phyloP scores from a whole-genome alignment of 2,888 invertebrate genomes.

The Drosophila pseudotalamancana region DNA sequence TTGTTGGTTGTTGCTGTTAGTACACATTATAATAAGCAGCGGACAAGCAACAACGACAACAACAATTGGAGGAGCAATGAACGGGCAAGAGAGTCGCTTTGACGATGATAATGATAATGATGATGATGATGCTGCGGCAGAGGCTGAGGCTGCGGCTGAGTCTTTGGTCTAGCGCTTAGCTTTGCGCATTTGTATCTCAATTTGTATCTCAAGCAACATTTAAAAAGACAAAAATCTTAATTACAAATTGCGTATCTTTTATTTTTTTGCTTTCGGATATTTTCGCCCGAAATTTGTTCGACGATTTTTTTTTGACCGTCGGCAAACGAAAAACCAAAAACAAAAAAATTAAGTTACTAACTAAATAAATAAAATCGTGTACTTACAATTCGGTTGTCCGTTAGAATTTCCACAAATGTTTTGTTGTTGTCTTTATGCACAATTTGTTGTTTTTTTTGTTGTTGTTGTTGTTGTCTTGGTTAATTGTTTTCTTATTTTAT shows the following conservation, averaged over 20 bases:
- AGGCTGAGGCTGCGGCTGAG: conserved; percentile 6
- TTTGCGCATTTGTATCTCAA: conserved; percentile 30
- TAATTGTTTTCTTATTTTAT: conserved; percentile 8
- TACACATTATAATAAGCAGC: conserved; percentile 50
- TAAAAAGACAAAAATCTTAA: conserved; percentile 37
- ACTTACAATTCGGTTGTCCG: conserved; percentile 35
- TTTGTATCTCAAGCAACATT: conserved; percentile 31
- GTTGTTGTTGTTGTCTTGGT: conserved; percentile 6
- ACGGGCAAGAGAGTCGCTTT: conserved; percentile 21
- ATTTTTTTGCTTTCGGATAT: background rate
- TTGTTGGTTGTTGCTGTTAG: conserved; percentile 46
- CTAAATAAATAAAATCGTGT: conserved; percentile 2
- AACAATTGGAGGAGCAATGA: conserved; percentile 36
- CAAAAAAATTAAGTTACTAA: background rate
- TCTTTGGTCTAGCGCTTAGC: conserved; percentile 8
- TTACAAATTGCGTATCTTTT: conserved; percentile 25
- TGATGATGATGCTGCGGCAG: conserved; percentile 9
- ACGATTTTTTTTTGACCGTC: conserved; percentile 20
- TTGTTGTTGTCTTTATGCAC: too few species aligned
- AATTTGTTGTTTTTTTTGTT: too few species aligned
- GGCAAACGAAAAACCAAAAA: conserved; percentile 1
- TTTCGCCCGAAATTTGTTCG: conserved; percentile 15
- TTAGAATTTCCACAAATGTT: background rate
- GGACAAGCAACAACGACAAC: conserved; percentile 30
- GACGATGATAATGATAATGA: conserved; percentile 9